Percentiles rank a stretch among this genome's conserved stretches.
Conservation (phyloP, 2,888 invertebrate genomes). For the Apodemia mormo region DNA sequence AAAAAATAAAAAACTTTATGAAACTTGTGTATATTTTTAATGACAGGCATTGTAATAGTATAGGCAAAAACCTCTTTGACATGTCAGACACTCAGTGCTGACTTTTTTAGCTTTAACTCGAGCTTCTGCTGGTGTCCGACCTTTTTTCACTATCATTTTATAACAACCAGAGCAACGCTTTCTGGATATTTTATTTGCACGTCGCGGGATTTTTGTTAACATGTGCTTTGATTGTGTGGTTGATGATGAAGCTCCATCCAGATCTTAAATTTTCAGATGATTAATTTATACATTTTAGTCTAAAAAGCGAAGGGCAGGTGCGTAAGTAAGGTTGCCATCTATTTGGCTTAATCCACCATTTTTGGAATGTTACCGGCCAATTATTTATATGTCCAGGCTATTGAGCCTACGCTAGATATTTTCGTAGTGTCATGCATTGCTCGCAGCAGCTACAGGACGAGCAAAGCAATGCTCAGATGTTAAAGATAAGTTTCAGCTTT, state of each 20-base stretch:
- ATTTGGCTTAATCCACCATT: too few species aligned
- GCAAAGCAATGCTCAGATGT: too few species aligned
- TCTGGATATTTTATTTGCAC: not conserved
- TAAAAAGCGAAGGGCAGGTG: too few species aligned
- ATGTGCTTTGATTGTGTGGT: not conserved
- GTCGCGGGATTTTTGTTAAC: not conserved
- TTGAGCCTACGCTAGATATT: too few species aligned
- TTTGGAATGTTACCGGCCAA: too few species aligned
- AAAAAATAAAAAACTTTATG: not conserved
- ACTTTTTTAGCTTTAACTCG: not conserved
- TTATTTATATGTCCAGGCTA: too few species aligned
- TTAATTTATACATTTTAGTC: not conserved
- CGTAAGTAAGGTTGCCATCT: too few species aligned
- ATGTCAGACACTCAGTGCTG: not conserved
- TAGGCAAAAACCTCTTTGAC: slow-evolving; percentile 1
- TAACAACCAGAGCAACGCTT: slow-evolving; percentile 4
- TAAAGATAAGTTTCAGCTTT: too few species aligned
- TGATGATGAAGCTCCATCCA: not conserved
- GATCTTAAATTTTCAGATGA: not conserved
- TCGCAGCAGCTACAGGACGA: too few species aligned
- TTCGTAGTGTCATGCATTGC: too few species aligned
- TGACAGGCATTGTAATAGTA: not conserved
- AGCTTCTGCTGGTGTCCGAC: not conserved
- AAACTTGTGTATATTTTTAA: slow-evolving; percentile 1
- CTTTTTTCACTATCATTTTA: not conserved